Base-by-base conservation (phyloP, 2,113 vertebrate species). In the Tragelaphus strepsiceros region DNA sequence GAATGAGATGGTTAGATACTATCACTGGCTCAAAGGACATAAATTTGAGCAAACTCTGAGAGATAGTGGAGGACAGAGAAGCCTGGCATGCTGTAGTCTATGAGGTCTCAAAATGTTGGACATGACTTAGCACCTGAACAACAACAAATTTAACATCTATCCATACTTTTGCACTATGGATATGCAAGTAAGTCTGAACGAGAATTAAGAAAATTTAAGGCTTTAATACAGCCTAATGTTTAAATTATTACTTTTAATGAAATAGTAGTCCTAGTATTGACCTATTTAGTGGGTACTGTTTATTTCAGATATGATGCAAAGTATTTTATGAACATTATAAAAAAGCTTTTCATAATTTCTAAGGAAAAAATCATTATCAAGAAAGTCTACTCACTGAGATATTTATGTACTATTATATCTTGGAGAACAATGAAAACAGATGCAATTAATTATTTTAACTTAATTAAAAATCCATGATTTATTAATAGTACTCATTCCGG, bases 331-430 rank as follows among this genome's bases (percentile, higher is more conserved):
- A 61, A 46, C 26, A 91, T 71, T 30, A 88, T 91, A 87, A 61
- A 91, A 90, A 85, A 13, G 71, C 24, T 94, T 67, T 61, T 87
- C 8, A 46, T 87, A 87, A 81, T 28, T 87, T 96, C n/a, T 61
- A 96, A 80, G 30, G 35, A 77, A 96, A 24, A 94, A 92, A 74
- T 54, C 22, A 91, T 82, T 87, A 61, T 62, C 14, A 80, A 97
- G 49, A 28, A 64, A 58, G 62, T 88, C 28, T 59, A 74, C 21
- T 71, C 43, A 87, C 2, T 64, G 46, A 56, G 30, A 53, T 54
- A 88, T 88, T 77, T 56, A 56, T 91, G 10, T 43, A 35, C 28
- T 59, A 58, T 82, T 56, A 74, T 54, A 94, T 74, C 19, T 56
- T 62, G 14, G 54, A 88, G 30, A 83, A 91, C 9, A 87, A 71